Conservation (phyloP, 2,888 invertebrate genomes). For the Baccha elongata region DNA sequence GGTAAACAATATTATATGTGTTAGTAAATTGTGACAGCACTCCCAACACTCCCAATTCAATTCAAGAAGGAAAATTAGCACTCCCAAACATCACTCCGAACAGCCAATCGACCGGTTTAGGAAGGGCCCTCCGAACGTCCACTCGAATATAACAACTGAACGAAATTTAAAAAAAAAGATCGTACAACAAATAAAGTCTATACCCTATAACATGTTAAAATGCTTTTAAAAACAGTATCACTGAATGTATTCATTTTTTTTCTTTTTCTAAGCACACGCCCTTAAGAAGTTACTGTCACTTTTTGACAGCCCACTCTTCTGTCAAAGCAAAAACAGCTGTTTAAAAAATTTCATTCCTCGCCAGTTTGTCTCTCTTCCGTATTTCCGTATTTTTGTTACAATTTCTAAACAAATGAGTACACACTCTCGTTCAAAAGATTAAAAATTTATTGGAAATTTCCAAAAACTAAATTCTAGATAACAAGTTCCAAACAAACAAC, state of each 20-base stretch:
- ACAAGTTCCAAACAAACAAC: constrained; percentile 14
- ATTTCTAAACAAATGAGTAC: constrained; percentile 69
- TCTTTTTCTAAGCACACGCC: constrained; percentile 24
- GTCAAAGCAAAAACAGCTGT: constrained; percentile 61
- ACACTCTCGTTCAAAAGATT: constrained; percentile 16
- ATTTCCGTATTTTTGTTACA: constrained; percentile 60
- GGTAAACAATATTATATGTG: too few relatives aligned
- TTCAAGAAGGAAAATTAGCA: too few relatives aligned
- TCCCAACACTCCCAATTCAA: too few relatives aligned
- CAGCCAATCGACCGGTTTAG: too few relatives aligned
- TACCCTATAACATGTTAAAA: not conserved
- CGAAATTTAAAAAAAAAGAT: too few relatives aligned
- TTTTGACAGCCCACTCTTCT: constrained; percentile 14
- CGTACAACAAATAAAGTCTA: not conserved
- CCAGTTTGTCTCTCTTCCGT: constrained; percentile 49
- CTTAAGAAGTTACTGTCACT: constrained; percentile 29
- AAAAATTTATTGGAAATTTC: constrained; percentile 5
- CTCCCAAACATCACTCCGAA: too few relatives aligned
- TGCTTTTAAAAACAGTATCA: not conserved
- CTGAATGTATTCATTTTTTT: constrained; percentile 27
- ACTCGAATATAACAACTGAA: too few relatives aligned
- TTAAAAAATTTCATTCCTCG: constrained; percentile 36
- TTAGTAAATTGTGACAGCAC: too few relatives aligned
- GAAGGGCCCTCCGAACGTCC: too few relatives aligned
- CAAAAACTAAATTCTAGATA: not conserved